Evolutionary conservation across 2,888 invertebrate genomes (phyloP).

Genomic region (Sarcophaga carnaria): DNA sequence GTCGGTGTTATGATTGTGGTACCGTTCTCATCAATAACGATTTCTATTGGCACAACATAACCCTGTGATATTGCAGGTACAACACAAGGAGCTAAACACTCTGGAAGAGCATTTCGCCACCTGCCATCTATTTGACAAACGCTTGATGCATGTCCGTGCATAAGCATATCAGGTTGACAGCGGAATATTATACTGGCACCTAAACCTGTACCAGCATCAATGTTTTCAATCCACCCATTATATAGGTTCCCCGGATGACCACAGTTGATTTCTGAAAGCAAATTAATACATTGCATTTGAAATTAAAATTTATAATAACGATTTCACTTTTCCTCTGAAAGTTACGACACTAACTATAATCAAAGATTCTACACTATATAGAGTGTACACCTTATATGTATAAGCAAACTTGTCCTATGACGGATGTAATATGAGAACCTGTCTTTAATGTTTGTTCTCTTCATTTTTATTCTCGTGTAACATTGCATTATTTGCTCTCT

Average conservation of each 20-base stretch:
- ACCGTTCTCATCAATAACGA: conserved; percentile 79
- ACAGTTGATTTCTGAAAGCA: conserved; percentile 94
- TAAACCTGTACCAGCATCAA: conserved; percentile 93
- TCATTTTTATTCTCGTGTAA: too few relatives aligned
- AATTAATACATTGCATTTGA: too few relatives aligned
- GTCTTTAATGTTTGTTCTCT: too few relatives aligned
- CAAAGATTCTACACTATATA: too few relatives aligned
- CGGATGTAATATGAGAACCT: too few relatives aligned
- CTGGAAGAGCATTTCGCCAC: conserved; percentile 96
- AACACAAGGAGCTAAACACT: conserved; percentile 96
- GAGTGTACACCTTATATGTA: too few relatives aligned
- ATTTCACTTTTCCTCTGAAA: too few relatives aligned
- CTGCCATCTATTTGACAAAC: conserved; percentile 96
- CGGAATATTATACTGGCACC: conserved; percentile 96
- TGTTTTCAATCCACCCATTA: conserved; percentile 97
- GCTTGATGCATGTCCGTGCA: conserved; percentile 93
- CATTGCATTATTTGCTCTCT: too few relatives aligned
- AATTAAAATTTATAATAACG: too few relatives aligned
- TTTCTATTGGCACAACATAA: conserved; percentile 85
- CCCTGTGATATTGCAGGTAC: conserved; percentile 94
- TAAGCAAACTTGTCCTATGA: too few relatives aligned
- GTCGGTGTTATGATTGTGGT: conserved; percentile 80
- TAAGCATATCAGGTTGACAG: conserved; percentile 95
- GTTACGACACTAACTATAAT: too few relatives aligned
- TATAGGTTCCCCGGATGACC: conserved; percentile 95